Base-by-base conservation (phyloP, 2,888 invertebrate genomes). In the Leucozona laternaria region DNA sequence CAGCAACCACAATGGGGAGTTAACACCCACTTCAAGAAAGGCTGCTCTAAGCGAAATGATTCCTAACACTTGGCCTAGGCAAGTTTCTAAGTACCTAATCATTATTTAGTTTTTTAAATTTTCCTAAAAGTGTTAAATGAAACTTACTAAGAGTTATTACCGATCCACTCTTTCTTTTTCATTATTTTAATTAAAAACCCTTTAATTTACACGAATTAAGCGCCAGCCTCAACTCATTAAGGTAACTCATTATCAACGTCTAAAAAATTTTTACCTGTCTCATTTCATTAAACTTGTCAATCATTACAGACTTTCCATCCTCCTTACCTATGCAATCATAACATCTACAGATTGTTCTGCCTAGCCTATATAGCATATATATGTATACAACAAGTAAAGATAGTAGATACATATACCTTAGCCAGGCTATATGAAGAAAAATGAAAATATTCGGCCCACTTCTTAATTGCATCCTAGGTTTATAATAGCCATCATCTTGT, bases 251-350 rank as follows among this genome's bases (percentile, higher is more conserved):
- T 68, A 48, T 37, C 34, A 68, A 68, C 34, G 20, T 34, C 20
- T n/a, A 34, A 68, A 22, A 53, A 37, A 53, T 37, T 25, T 6
- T 40, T 53, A 53, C 68, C 68, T 68, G 34, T 68, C 68, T 68
- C 68, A 40, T 43, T 79, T 70, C 57, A 83, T 79, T 70, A 72
- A 83, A 79, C 58, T 70, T 70, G 62, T 73, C 73, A 83, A 79
- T 83, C 83, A 78, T 68, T 73, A 75, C 60, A 58, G 31, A 62
- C 64, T 62, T 57, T 48, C 13, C 17, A 25, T 66, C 22, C n/a
- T 45, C 55, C 25, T 15, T n/a, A n/a, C n/a, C 20, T 25, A 50
- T 34, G 34, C 13, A 60, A 60, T 60, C 60, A 37, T 22, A 20
- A 37, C 60, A 60, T 60, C 40, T 34, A 17, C 11, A 58, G 11